phyloP scores from a whole-genome alignment of 2,113 vertebrate species.

The Pituophis catenifer region DNA sequence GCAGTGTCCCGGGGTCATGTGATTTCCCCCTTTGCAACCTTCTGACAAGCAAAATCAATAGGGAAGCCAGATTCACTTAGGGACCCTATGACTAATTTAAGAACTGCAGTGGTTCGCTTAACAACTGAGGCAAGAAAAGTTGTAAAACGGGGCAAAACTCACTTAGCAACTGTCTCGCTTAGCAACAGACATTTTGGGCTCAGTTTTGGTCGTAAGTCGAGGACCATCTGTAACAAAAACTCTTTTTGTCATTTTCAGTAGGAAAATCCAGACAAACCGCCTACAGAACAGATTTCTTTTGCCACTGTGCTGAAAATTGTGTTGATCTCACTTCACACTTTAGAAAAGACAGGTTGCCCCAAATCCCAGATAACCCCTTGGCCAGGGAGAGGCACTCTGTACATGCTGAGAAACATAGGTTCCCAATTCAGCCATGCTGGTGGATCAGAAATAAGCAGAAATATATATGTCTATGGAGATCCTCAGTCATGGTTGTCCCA shows the following conservation, averaged over 20 bases:
- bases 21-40: too few relatives aligned
- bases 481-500: too few relatives aligned
- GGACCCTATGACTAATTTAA: too few relatives aligned
- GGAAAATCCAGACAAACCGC: too few relatives aligned
- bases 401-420: background rate
- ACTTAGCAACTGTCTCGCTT: background rate
- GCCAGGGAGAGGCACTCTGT: background rate
- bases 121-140: background rate
- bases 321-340: background rate
- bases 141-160: background rate
- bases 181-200: too few relatives aligned
- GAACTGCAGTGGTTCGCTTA: too few relatives aligned
- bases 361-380: background rate
- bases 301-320: background rate
- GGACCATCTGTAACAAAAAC: background rate
- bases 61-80: too few relatives aligned
- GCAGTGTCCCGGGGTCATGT: background rate
- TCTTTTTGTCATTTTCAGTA: background rate
- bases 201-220: too few relatives aligned
- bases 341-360: background rate
- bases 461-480: background rate
- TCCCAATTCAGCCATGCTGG: background rate
- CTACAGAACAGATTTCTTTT: background rate
- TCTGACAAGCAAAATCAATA: background rate
- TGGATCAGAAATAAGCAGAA: background rate